Base-by-base conservation (phyloP, 2,797 vertebrate genomes). In the Darevskia nairensis region DNA sequence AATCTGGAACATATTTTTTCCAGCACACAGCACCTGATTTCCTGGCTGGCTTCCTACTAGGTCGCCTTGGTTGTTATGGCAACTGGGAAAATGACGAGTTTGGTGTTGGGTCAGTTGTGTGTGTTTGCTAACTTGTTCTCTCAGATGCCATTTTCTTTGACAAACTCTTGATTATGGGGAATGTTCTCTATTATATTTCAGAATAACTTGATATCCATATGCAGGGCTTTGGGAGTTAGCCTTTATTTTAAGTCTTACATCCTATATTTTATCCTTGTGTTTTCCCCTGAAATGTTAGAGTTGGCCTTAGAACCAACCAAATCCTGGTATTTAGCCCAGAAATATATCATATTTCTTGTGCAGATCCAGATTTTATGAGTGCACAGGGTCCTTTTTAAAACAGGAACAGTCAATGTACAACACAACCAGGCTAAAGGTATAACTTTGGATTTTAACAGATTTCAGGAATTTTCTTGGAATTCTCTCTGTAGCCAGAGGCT, bases 81-180 rank as follows among this genome's bases (percentile, higher is more conserved):
- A 95, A 93, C 92, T 95, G 94, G 89, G 91, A 94, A 89, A 92
- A 23, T 59, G 21, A 88, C 83, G 2, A 6, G 4, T 91, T 94
- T 23, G 91, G 88, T 91, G 71, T 89, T 95, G 93, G 93, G 94
- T 94, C 91, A 94, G 89, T 93, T 92, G 96, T 92, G 94, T 96
- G 92, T 93, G 75, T 85, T 90, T 93, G 92, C 92, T 93, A 92
- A 93, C 88, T 92, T 76, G 68, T 86, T 94, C 88, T 88, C 80
- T 91, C 84, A 83, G 91, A 92, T 92, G 95, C 92, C 92, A 91
- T 96, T 96, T 96, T 94, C 89, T 86, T 95, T 90, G 84, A 95
- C 89, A 95, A 93, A 93, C 88, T 82, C 94, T 92, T 94, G 82
- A 93, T 92, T 91, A 88, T 0, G 11, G 82, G 39, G 89, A 91